Evolutionary conservation across 2,888 invertebrate genomes (phyloP), one percentile per base, ranked within the genome.

Genomic region (Psylliodes chrysocephalus): DNA sequence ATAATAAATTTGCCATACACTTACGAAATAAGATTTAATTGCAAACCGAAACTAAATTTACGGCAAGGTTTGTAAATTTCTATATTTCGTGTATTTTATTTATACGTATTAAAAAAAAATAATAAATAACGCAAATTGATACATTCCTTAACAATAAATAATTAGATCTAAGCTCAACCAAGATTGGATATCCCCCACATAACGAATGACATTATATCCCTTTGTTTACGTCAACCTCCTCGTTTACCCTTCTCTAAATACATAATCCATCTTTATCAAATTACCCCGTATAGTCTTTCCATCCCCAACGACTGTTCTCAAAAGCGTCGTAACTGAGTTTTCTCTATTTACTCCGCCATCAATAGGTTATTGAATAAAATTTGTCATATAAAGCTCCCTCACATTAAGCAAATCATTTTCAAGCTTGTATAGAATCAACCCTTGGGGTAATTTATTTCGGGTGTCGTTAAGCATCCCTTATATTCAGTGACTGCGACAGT

Each of bases 331-430:
- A 64, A 70, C 60, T 62, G 67, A 54, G 66, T 68, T 66, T 63
- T 67, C 66, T 68, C 69, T 68, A 71, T 72, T 71, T 68, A 70
- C 62, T 69, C 47, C 51, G 35, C 68, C 59, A 67, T 71, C 65
- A 71, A 69, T 67, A 63, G 69, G 66, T 67, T 73, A 74, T 76
- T 72, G 73, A 75, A 74, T 74, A 71, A 76, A 76, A 77, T 77
- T 78, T 78, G 77, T 77, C 77, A 73, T 71, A 70, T 63, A 65
- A 69, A 68, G 71, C 74, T 73, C 73, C 71, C 74, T 61, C 64
- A 38, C 73, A 75, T 77, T 76, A 75, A 76, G 75, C 71, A 75
- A 75, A 74, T 76, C 71, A 78, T 78, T 77, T 77, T 75, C 74
- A 74, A 75, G 77, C 72, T 77, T 76, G 75, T 75, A 76, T 69